Evolutionary conservation across 2,113 vertebrate species (phyloP).

Genomic region (Gymnorhina tibicen): DNA sequence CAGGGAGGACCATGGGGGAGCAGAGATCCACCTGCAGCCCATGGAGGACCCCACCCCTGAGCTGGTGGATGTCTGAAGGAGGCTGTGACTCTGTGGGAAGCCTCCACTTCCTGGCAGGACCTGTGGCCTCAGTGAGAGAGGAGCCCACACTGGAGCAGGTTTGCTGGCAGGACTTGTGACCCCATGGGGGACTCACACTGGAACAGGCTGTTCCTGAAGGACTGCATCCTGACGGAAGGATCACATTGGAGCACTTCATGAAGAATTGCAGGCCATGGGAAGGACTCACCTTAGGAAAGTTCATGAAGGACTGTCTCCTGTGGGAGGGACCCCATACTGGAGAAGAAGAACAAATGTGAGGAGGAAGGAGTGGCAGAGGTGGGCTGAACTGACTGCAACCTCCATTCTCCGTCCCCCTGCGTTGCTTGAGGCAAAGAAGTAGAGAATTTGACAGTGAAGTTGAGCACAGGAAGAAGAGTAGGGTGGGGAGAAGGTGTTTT

Average conservation of each 20-base stretch:
- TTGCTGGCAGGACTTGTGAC: neutral
- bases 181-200: rapidly evolving
- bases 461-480: neutral
- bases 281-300: neutral
- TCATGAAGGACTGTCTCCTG: neutral
- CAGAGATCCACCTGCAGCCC: neutral
- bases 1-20: neutral
- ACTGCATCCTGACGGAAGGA: neutral
- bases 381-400: neutral
- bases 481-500: neutral
- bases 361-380: neutral
- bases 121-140: neutral
- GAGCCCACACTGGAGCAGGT: neutral
- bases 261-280: neutral
- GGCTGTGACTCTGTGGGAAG: neutral
- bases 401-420: rapidly evolving
- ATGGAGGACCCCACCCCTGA: neutral
- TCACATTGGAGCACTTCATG: neutral
- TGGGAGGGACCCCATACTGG: neutral
- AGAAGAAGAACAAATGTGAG: neutral
- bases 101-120: rapidly evolving
- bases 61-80: neutral
- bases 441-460: neutral
- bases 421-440: neutral
- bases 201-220: neutral